phyloP scores from a whole-genome alignment of 2,888 invertebrate genomes.

The Drosophila lutescens region DNA sequence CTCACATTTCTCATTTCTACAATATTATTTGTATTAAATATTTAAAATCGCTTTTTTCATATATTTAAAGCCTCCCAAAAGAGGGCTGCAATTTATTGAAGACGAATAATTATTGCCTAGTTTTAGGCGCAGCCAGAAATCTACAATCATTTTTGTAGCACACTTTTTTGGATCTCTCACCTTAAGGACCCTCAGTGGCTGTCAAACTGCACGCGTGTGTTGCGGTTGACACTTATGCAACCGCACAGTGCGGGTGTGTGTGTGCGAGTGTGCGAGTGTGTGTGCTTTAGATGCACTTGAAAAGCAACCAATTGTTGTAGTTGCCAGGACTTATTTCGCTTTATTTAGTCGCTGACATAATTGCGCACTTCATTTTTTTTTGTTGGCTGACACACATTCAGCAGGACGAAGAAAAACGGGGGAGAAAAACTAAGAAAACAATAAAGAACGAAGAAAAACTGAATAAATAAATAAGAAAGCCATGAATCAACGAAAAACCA shows the following conservation, averaged over 20 bases:
- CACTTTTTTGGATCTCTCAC: background rate
- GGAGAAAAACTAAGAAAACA: slow-evolving; percentile 19
- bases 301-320: slow-evolving; percentile 55
- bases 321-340: slow-evolving; percentile 5
- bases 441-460: slow-evolving; percentile 23
- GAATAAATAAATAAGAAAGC: slow-evolving; percentile 1
- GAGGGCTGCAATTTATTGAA: too few relatives aligned
- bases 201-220: slow-evolving; percentile 64
- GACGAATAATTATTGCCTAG: background rate
- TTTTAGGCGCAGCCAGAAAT: background rate
- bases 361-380: slow-evolving; percentile 39
- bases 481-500: slow-evolving; percentile 7
- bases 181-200: slow-evolving; percentile 23
- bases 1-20: too few relatives aligned
- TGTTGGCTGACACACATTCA: slow-evolving; percentile 65
- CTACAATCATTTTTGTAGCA: background rate
- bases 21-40: too few relatives aligned
- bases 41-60: too few relatives aligned
- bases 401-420: slow-evolving; percentile 1
- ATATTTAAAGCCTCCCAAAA: too few relatives aligned
- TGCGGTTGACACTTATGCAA: slow-evolving; percentile 73
- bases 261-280: slow-evolving; percentile 1
- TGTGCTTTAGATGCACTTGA: slow-evolving; percentile 21
- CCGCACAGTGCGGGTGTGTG: slow-evolving; percentile 55
- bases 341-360: slow-evolving; percentile 58